Conservation (phyloP, 2,797 vertebrate species). For the Gastrophryne carolinensis region DNA sequence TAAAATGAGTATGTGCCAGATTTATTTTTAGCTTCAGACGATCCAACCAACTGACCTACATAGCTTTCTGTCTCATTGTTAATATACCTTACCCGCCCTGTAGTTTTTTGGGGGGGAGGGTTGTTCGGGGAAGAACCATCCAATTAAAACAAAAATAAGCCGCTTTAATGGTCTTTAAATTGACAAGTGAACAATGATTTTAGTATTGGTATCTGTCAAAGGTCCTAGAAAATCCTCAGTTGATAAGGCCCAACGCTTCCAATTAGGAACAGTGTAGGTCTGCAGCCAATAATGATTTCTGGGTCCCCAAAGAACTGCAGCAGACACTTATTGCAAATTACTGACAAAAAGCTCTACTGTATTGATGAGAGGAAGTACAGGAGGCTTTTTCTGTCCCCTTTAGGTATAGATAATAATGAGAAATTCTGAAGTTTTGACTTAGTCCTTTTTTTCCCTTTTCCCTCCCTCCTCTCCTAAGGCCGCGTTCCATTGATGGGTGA, state of each 20-base stretch:
- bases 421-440: conserved; percentile 65
- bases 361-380: conserved; percentile 89
- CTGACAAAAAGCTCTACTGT: conserved; percentile 94
- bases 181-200: conserved; percentile 99
- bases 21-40: conserved; percentile 66
- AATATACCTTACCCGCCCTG: conserved; percentile 50
- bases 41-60: conserved; percentile 74
- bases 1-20: conserved; percentile 66
- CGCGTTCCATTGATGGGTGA: conserved; percentile 59
- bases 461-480: conserved; percentile 59
- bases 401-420: conserved; percentile 82
- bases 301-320: conserved; percentile 88
- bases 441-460: conserved; percentile 50
- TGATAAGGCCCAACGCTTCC: conserved; percentile 99
- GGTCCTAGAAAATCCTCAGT: conserved; percentile 92
- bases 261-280: conserved; percentile 92
- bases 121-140: conserved; percentile 77
- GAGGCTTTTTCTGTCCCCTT: conserved; percentile 82
- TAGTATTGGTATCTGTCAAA: conserved; percentile 99
- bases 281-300: conserved; percentile 95
- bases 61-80: conserved; percentile 53
- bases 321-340: conserved; percentile 99
- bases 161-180: conserved; percentile 98
- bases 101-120: conserved; percentile 63
- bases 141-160: conserved; percentile 98